A percentile compares a stretch with the other conserved stretches of the same genome.
phyloP scores from a whole-genome alignment of 35 echinoderm and acorn worm species.

The Amphiura filiformis region DNA sequence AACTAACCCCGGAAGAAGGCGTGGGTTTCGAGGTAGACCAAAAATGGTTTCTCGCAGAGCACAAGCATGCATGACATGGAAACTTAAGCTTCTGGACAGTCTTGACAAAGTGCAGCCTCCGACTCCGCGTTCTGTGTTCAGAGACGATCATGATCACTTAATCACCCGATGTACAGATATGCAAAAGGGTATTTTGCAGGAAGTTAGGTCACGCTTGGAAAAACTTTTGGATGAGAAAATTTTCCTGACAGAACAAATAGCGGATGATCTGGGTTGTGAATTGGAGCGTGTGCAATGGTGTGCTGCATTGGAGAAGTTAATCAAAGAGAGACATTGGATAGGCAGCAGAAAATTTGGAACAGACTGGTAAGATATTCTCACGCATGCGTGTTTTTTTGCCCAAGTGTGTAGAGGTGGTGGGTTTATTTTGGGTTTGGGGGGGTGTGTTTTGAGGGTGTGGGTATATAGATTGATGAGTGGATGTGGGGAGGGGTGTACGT shows the following conservation, averaged over 20 bases:
- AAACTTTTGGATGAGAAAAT: not conserved
- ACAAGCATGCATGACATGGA: not conserved
- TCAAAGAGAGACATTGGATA: not conserved
- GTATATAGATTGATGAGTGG: no score
- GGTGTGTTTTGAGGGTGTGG: no score
- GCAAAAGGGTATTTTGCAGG: not conserved
- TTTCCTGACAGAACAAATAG: not conserved
- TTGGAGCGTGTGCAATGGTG: not conserved
- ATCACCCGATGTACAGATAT: no score
- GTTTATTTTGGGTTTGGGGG: no score
- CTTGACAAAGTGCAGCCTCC: not conserved
- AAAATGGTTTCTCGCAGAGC: not conserved
- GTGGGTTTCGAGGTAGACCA: no score
- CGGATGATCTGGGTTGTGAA: not conserved
- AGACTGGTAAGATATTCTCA: no score
- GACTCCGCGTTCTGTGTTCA: no score
- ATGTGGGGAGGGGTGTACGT: not conserved
- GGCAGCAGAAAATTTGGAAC: not conserved
- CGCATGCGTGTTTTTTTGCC: no score
- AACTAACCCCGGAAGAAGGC: not conserved
- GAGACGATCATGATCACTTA: not conserved
- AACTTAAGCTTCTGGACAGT: not conserved
- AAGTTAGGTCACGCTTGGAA: not conserved
- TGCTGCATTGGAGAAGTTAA: not conserved
- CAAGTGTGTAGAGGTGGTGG: no score